Conservation (phyloP, 2,797 vertebrate species). For the Malacoctenus gilli region DNA sequence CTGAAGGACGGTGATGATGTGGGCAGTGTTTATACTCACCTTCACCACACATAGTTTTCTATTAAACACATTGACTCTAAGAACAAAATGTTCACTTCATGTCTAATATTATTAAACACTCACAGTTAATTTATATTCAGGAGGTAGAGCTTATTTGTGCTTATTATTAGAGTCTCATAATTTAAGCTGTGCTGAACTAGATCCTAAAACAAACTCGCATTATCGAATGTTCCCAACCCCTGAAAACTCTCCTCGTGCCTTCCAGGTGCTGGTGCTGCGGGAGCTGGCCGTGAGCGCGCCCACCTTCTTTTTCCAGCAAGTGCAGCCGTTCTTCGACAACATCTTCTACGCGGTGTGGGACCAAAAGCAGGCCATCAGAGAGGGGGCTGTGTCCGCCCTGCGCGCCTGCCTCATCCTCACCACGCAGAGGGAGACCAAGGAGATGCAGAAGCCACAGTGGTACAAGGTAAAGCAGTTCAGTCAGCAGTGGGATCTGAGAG, state of each 20-base stretch:
- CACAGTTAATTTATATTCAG: too few relatives aligned
- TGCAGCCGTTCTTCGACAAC: conserved; percentile 98
- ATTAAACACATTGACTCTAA: too few relatives aligned
- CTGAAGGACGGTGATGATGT: conserved; percentile 29
- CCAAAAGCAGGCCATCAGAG: conserved; percentile 96
- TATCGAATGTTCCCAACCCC: too few relatives aligned
- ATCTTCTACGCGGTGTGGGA: conserved; percentile 99
- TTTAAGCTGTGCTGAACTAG: too few relatives aligned
- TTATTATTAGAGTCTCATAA: too few relatives aligned
- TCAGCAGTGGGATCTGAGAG: too few relatives aligned
- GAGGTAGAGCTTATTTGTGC: too few relatives aligned
- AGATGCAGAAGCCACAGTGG: conserved; percentile 99
- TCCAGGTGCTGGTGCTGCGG: conserved; percentile 92
- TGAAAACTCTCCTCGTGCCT: neutral
- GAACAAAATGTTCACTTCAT: too few relatives aligned
- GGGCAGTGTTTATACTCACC: conserved; percentile 1
- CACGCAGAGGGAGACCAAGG: conserved; percentile 96
- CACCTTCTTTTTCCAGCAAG: conserved; percentile 99
- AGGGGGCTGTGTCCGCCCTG: conserved; percentile 95
- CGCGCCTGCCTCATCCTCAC: conserved; percentile 96
- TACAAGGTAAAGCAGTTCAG: conserved; percentile 87
- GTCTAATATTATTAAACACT: too few relatives aligned
- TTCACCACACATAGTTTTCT: too few relatives aligned
- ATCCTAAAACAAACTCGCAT: too few relatives aligned
- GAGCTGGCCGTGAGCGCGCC: conserved; percentile 97